Evolutionary conservation across 1,140 invertebrate genomes (phyloP).

Genomic region (Araneus ventricosus): DNA sequence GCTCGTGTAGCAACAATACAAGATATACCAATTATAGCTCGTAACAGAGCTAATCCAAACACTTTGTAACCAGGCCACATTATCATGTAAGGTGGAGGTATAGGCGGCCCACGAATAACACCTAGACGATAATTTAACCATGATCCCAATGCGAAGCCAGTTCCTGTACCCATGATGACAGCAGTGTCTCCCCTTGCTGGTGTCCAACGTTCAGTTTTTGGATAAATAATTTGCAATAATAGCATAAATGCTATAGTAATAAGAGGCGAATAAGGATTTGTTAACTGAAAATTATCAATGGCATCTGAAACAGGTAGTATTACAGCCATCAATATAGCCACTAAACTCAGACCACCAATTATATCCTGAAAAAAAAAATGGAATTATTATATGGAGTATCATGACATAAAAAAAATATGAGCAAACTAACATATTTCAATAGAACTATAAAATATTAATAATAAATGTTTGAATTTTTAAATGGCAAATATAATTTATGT

Average conservation of each 20-base stretch:
- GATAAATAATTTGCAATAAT: constrained; percentile 86
- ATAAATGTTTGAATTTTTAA: too few relatives aligned
- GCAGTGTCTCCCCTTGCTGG: constrained; percentile 93
- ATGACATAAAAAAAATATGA: neutral
- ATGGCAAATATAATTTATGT: too few relatives aligned
- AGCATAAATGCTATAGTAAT: constrained; percentile 85
- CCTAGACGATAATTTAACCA: constrained; percentile 91
- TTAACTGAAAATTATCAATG: constrained; percentile 87
- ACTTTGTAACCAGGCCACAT: constrained; percentile 88
- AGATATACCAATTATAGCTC: constrained; percentile 88
- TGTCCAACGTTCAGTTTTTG: constrained; percentile 87
- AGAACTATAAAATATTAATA: neutral
- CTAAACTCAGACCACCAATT: constrained; percentile 86
- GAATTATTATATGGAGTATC: neutral
- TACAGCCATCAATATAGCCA: constrained; percentile 85
- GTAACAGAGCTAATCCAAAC: constrained; percentile 84
- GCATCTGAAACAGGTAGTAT: constrained; percentile 87
- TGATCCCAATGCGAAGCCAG: constrained; percentile 89
- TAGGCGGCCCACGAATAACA: constrained; percentile 82
- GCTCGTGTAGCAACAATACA: constrained; percentile 86
- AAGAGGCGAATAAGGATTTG: constrained; percentile 85
- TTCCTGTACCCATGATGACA: constrained; percentile 89
- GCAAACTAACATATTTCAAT: neutral
- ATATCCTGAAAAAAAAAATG: constrained; percentile 84
- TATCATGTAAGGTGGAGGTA: constrained; percentile 86